phyloP scores from a whole-genome alignment of 2,888 invertebrate genomes.

The Campoplex capitator region DNA sequence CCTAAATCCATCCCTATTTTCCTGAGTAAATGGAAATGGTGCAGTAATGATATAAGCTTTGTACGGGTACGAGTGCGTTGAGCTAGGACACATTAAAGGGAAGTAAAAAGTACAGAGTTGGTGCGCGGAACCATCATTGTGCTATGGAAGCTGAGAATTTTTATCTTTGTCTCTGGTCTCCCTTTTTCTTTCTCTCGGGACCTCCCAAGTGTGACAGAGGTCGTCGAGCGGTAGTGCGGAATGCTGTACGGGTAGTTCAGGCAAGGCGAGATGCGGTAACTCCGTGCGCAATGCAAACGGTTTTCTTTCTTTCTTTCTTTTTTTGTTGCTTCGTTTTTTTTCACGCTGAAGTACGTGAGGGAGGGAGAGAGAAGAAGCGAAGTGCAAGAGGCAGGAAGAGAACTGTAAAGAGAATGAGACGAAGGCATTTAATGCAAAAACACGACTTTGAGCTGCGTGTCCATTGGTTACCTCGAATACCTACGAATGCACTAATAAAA shows the following conservation, averaged over 20 bases:
- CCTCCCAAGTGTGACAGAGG: conserved; percentile 71
- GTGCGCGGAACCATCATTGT: conserved; percentile 49
- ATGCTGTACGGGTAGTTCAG: conserved; percentile 72
- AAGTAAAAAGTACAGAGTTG: conserved; percentile 56
- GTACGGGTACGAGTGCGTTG: background rate
- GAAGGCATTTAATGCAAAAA: conserved; percentile 59
- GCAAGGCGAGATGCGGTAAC: conserved; percentile 68
- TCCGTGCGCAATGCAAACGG: conserved; percentile 66
- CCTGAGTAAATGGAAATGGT: background rate
- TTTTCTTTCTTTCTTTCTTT: conserved; percentile 51
- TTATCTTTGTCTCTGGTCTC: conserved; percentile 7
- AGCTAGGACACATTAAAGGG: conserved; percentile 36
- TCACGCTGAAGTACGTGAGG: conserved; percentile 38
- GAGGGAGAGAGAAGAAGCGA: conserved; percentile 19
- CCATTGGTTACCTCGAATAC: conserved; percentile 34
- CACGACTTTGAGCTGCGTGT: conserved; percentile 47
- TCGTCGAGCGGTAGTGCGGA: conserved; percentile 73
- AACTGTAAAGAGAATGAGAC: conserved; percentile 30
- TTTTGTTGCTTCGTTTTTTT: conserved; percentile 21
- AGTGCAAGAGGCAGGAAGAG: conserved; percentile 23
- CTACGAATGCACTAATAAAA: background rate
- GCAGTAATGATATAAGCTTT: background rate
- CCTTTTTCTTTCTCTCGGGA: conserved; percentile 54
- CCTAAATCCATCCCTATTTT: background rate
- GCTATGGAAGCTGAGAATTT: conserved; percentile 41